Conservation (phyloP, 2,888 invertebrate genomes). For the Drosophila acutilabella region DNA sequence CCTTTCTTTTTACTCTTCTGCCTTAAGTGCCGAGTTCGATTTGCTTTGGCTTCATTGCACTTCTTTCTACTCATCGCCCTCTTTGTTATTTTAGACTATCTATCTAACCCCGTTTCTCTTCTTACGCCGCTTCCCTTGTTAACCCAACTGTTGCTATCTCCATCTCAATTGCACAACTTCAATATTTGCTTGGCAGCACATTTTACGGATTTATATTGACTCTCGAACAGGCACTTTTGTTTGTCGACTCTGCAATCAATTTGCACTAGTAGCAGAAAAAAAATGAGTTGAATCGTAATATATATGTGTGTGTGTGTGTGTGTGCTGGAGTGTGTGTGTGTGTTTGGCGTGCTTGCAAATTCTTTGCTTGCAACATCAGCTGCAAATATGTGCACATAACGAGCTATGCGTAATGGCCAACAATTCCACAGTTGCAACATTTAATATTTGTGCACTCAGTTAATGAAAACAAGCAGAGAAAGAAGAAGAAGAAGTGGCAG, state of each 20-base stretch:
- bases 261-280: conserved; percentile 13
- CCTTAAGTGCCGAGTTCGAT: background rate
- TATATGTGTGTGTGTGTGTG: background rate
- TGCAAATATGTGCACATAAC: conserved; percentile 12
- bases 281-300: background rate
- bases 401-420: conserved; percentile 5
- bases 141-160: background rate
- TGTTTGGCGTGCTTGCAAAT: conserved; percentile 6
- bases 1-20: background rate
- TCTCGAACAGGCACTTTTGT: conserved; percentile 23
- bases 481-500: too few species aligned
- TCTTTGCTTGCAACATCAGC: conserved; percentile 20
- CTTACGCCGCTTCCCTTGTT: background rate
- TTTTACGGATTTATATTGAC: conserved; percentile 25
- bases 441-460: conserved; percentile 20
- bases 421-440: conserved; percentile 6
- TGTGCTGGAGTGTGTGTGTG: background rate
- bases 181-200: conserved; percentile 38
- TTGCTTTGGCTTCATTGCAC: conserved; percentile 5
- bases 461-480: conserved; percentile 12
- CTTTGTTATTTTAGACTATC: conserved; percentile 1
- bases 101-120: background rate
- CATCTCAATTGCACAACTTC: conserved; percentile 19
- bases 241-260: conserved; percentile 36
- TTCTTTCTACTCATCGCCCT: background rate